Conservation (phyloP, 2,888 invertebrate genomes). For the Abrostola triplasia region DNA sequence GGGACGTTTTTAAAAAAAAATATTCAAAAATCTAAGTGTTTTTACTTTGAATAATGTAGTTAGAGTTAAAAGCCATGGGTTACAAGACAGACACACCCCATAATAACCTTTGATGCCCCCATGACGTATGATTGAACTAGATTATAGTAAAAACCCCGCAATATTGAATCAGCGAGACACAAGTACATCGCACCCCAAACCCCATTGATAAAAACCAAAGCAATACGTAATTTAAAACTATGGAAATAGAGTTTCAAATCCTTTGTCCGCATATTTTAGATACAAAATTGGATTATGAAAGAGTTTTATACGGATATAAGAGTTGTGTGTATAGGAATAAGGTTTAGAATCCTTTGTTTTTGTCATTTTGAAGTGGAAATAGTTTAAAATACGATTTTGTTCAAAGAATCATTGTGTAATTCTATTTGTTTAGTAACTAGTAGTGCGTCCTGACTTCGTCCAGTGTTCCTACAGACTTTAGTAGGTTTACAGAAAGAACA, state of each 20-base stretch:
- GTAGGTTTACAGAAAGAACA: no score
- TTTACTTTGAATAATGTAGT: not conserved
- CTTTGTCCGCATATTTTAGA: not conserved
- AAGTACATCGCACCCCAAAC: not conserved
- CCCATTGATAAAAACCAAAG: not conserved
- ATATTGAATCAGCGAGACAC: slow-evolving; percentile 39
- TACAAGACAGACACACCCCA: slow-evolving; percentile 19
- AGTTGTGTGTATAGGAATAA: not conserved
- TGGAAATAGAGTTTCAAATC: not conserved
- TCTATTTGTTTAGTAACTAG: no score
- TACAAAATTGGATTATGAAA: slow-evolving; percentile 19
- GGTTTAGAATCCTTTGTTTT: slow-evolving; percentile 9
- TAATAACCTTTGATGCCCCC: slow-evolving; percentile 43
- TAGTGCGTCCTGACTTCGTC: no score
- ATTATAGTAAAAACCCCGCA: slow-evolving; percentile 41
- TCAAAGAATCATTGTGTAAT: not conserved
- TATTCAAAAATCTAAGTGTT: not conserved
- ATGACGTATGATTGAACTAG: slow-evolving; percentile 42
- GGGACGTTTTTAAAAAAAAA: not conserved
- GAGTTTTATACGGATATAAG: not conserved
- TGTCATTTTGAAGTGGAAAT: slow-evolving; percentile 18
- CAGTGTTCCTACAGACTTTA: no score
- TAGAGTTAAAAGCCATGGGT: slow-evolving; percentile 29
- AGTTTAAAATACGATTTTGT: slow-evolving; percentile 20
- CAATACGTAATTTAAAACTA: not conserved